Evolutionary conservation across 2,797 vertebrate species (phyloP).

Genomic region (Microctenopoma steveboyesi): DNA sequence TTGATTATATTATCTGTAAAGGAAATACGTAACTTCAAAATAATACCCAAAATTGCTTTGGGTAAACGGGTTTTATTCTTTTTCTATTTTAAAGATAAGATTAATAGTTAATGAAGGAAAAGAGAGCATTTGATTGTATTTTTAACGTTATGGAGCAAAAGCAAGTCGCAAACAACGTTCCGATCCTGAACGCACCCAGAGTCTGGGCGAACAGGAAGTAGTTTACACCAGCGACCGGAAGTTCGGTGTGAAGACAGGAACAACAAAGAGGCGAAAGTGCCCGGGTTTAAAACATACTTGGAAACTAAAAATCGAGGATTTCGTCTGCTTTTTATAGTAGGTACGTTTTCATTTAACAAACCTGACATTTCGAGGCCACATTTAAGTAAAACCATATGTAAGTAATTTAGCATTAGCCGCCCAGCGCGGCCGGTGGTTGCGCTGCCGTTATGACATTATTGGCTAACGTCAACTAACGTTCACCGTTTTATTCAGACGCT

Average conservation of each 20-base stretch:
- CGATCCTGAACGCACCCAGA: conserved; percentile 27
- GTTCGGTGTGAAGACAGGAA: conserved; percentile 62
- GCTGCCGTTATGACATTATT: conserved; percentile 32
- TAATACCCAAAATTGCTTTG: too few species aligned
- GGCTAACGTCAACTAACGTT: conserved; percentile 45
- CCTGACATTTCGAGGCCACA: fast-evolving
- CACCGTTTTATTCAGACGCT: conserved; percentile 43
- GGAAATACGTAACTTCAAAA: too few species aligned
- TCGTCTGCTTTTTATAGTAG: conserved; percentile 5
- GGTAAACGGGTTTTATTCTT: too few species aligned
- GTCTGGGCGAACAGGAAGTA: conserved; percentile 35
- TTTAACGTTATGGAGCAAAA: too few species aligned
- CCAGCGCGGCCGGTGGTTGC: conserved; percentile 22
- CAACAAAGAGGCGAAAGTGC: conserved; percentile 75
- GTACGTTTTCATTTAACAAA: conserved; percentile 16
- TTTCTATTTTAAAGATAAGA: too few species aligned
- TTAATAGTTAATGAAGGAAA: too few species aligned
- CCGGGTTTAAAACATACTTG: conserved; percentile 49
- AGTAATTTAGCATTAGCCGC: conserved; percentile 6
- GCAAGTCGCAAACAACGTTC: not conserved
- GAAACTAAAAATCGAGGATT: not conserved
- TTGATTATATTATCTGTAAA: too few species aligned
- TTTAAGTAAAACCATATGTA: fast-evolving
- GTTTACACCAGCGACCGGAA: conserved; percentile 57
- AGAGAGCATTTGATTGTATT: too few species aligned